Evolutionary conservation across 2,888 invertebrate species (phyloP), one percentile per base, ranked within the genome.

Genomic region (Actias luna): DNA sequence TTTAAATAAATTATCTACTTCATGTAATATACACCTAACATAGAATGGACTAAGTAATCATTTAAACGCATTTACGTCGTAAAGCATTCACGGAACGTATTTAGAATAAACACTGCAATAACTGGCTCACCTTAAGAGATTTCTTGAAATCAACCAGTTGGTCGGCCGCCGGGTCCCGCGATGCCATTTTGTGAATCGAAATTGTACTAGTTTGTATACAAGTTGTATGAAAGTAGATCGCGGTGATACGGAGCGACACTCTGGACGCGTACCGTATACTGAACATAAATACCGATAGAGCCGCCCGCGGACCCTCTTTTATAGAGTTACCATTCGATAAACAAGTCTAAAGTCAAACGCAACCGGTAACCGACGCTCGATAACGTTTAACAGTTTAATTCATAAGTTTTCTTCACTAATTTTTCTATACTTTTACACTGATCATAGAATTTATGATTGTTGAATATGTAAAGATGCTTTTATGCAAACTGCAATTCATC

Each of bases 141-240:
- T 94, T 94, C 82, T 94, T 95, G 84, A 89, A 95, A 68, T 93
- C 89, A 69, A 92, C 89, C 62, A 96, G 90, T 83, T 96, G 95
- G 71, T 95, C 94, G 46, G 94, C 74, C 29, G 95, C 93, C 59
- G 94, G 93, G 71, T 95, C 94, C 69, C 95, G 93, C 67, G 88
- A 87, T 70, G 93, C 78, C 83, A 84, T 84, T 71, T 77, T 76
- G 64, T 62, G 64, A 58, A 61, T 61, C 52, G 67, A 58, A 18
- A 52, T 64, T 58, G 50, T 5, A n/a, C n/a, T n/a, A 29, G 36
- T 42, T 52, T 50, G 8, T 52, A 59, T 63, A 55, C 10, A 59
- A 27, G 42, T 62, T 65, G 55, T 25, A 65, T 61, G 61, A 65
- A 50, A 68, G 65, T 58, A 59, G 61, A 61, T 62, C 62, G 60